phyloP scores from a whole-genome alignment of 2,888 invertebrate genomes.

The Microdon myrmicae region DNA sequence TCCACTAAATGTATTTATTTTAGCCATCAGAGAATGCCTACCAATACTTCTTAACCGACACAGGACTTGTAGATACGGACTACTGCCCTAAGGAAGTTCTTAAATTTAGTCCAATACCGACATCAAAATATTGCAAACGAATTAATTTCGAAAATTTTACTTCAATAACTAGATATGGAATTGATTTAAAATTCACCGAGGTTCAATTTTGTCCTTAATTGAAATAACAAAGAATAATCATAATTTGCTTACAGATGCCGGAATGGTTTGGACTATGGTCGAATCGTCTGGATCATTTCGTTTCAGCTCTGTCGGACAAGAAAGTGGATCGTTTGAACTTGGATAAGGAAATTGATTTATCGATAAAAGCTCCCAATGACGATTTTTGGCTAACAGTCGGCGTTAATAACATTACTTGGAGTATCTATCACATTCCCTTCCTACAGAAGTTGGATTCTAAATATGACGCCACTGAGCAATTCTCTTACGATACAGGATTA shows the following conservation, averaged over 20 bases:
- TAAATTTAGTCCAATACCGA: conserved; percentile 65
- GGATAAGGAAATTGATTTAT: conserved; percentile 61
- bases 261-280: conserved; percentile 64
- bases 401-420: conserved; percentile 64
- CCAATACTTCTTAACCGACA: conserved; percentile 61
- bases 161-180: conserved; percentile 63
- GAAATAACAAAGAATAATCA: not conserved
- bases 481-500: conserved; percentile 62
- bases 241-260: conserved; percentile 60
- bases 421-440: conserved; percentile 64
- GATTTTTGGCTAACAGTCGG: conserved; percentile 62
- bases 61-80: conserved; percentile 61
- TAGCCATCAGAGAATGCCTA: conserved; percentile 65
- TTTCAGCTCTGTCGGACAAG: conserved; percentile 62
- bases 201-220: too few relatives aligned
- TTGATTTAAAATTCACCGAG: conserved; percentile 63
- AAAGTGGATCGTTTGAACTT: conserved; percentile 63
- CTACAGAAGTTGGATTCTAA: conserved; percentile 65
- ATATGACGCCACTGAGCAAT: conserved; percentile 64
- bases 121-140: conserved; percentile 64
- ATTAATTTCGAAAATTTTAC: conserved; percentile 65
- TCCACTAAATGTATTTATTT: too few relatives aligned
- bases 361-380: conserved; percentile 62
- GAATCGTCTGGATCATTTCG: conserved; percentile 63
- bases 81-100: conserved; percentile 65